Evolutionary conservation across 1,140 invertebrate genomes (phyloP), one percentile per base, ranked within the genome.

Genomic region (Rhopalosiphum maidis): DNA sequence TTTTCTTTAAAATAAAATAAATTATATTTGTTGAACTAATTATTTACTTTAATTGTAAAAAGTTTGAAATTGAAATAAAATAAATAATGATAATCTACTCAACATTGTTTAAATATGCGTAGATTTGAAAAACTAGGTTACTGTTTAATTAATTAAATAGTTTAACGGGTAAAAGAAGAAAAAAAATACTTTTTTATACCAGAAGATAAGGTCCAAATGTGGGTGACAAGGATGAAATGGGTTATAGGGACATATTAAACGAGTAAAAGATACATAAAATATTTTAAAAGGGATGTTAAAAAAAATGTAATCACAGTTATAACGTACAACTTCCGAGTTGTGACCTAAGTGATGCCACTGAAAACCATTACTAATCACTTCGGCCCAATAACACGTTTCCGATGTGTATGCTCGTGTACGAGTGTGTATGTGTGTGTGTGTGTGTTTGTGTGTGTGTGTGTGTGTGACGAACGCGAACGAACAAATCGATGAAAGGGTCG

Each of bases 401-500:
- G 5, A 25, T 60, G 55, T 35, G 11, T 48, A 48, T 15, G 48
- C 48, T 48, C 48, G n/a, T n/a, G n/a, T 35, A 35, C 35, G 68
- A n/a, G n/a, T 77, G 68, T n/a, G 68, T 5, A 4, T 77, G 11
- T 15, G 5, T 30, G n/a, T 18, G 18, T n/a, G 4, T 35, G 68
- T 77, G 18, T n/a, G n/a, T 35, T 2, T 77, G n/a, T 3, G 30
- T 77, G n/a, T n/a, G 68, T 4, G 15, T 77, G 11, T 15, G 18
- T 30, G 30, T 18, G 15, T n/a, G 30, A n/a, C 4, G 30, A 68
- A 21, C 30, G n/a, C 1, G 5, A 22, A 77, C 60, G 60, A n/a
- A 77, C 4, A 25, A 86, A 86, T 85, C 83, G 23, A 86, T 86
- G 83, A 41, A 83, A 83, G 22, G 82, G 82, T 83, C 82, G 83